Evolutionary conservation across 2,888 invertebrate genomes (phyloP).

Genomic region (Opisthograptis luteolata): DNA sequence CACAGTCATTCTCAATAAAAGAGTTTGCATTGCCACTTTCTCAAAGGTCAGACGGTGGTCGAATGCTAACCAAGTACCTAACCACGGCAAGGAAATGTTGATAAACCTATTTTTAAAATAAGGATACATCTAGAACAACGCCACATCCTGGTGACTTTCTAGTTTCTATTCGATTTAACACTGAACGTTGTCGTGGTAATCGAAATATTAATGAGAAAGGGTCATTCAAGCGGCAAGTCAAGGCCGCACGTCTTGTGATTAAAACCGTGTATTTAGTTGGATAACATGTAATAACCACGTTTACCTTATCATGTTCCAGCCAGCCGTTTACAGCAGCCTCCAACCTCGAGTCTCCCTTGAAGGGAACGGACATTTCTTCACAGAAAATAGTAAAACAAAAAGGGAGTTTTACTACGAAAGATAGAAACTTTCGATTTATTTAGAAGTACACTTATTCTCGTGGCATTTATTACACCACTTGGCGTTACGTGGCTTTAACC

Average conservation of each 20-base stretch:
- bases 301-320: constrained; percentile 90
- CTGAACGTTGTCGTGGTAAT: neutral
- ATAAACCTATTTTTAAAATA: too few species aligned
- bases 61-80: too few species aligned
- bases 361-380: constrained; percentile 52
- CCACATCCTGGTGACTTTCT: too few species aligned
- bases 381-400: constrained; percentile 5
- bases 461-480: too few species aligned
- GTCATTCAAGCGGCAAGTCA: constrained; percentile 4
- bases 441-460: too few species aligned
- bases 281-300: neutral
- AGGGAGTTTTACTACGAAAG: neutral
- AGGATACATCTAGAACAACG: too few species aligned
- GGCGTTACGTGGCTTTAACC: too few species aligned
- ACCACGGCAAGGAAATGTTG: too few species aligned
- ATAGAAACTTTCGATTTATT: too few species aligned
- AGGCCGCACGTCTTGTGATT: constrained; percentile 19
- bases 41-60: too few species aligned
- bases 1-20: too few species aligned
- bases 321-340: constrained; percentile 88
- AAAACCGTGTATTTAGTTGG: neutral
- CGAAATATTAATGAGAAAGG: neutral
- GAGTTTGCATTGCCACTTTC: too few species aligned
- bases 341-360: constrained; percentile 82
- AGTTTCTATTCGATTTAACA: neutral